A percentile compares a stretch with the other conserved stretches of the same genome.
These are phyloP conservation scores for Mylabris sibirica DNA, from an alignment of 2,888 invertebrate species.

Conservation along the genomic window DNA sequence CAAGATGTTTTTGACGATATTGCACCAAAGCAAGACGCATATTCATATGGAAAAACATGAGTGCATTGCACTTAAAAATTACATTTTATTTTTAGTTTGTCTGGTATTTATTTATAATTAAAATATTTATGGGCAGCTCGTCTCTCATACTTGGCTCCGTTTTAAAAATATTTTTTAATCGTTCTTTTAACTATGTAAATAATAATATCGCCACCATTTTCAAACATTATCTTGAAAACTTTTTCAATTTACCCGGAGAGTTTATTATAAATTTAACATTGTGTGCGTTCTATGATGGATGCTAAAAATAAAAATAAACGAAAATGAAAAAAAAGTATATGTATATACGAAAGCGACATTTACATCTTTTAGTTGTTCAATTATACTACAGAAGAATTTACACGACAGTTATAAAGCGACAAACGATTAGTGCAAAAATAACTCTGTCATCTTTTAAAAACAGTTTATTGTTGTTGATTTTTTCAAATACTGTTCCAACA, in stretches of 20 bases:
- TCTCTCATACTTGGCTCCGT: conserved; percentile 47
- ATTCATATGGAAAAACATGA: conserved; percentile 39
- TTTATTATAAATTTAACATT: conserved; percentile 3
- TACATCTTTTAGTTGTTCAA: neutral
- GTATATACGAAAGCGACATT: neutral
- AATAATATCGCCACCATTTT: conserved; percentile 7
- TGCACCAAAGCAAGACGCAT: conserved; percentile 6
- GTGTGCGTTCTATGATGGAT: conserved; percentile 4
- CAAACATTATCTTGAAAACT: conserved; percentile 6
- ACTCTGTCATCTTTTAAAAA: too few species aligned
- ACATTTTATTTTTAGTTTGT: conserved; percentile 57
- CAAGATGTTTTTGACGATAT: conserved; percentile 6
- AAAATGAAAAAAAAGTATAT: neutral
- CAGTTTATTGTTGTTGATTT: too few species aligned
- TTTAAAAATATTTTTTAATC: conserved; percentile 46
- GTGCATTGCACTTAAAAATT: conserved; percentile 57
- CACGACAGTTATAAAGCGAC: neutral
- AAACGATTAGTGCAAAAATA: neutral
- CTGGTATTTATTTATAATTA: conserved; percentile 59
- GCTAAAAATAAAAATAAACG: neutral
- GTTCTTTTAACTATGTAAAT: conserved; percentile 24
- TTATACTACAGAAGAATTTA: conserved; percentile 1
- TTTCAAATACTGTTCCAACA: too few species aligned
- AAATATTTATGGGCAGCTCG: conserved; percentile 54
- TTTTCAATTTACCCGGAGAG: conserved; percentile 1